Base-by-base conservation (phyloP, 2,797 vertebrate species). In the Brachyalestes nurse region DNA sequence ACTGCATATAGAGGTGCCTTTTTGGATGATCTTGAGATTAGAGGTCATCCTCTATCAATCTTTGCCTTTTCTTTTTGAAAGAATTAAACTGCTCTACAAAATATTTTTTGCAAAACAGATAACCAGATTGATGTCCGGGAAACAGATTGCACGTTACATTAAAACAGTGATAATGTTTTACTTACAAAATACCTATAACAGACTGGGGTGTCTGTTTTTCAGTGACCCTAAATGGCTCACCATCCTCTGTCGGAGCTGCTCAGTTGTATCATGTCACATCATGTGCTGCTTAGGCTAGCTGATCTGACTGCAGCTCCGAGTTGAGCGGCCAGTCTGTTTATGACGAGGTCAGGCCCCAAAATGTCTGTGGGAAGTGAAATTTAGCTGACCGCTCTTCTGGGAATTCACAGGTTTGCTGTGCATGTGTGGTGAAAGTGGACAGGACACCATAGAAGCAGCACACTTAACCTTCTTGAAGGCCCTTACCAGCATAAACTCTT, bases 281-380 rank as follows among this genome's bases (percentile, higher is more conserved):
- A 19, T 61, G 28, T 76, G 34, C 6, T 40, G 55, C 34, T 9
- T 42, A 49, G 16, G 23, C 40, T 28, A 75, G 61, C 38, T 66
- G 71, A 47, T 80, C 42, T 49, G 71, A 74, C 72, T 10, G 21
- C 1, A 47, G 42, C 53, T 3, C n/a, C 7, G 51, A 60, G 51
- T 69, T 13, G 25, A 71, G 57, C 7, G n/a, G 16, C 6, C 45
- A 0, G 34, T 62, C 25, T 81, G 73, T 40, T 70, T 75, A 17
- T 51, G 72, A 55, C 42, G 55, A 74, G 58, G 45, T 81, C 79
- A 25, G 19, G 64, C 71, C 62, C 62, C 61, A n/a, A 10, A 34
- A 23, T 67, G 40, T 45, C 78, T 75, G 53, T 21, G 8, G 64
- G 70, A 61, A 58, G 51, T 64, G n/a, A 74, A 38, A 69, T 80